Conservation (phyloP, 1,140 invertebrate species). For the Drosophila albomicans region DNA sequence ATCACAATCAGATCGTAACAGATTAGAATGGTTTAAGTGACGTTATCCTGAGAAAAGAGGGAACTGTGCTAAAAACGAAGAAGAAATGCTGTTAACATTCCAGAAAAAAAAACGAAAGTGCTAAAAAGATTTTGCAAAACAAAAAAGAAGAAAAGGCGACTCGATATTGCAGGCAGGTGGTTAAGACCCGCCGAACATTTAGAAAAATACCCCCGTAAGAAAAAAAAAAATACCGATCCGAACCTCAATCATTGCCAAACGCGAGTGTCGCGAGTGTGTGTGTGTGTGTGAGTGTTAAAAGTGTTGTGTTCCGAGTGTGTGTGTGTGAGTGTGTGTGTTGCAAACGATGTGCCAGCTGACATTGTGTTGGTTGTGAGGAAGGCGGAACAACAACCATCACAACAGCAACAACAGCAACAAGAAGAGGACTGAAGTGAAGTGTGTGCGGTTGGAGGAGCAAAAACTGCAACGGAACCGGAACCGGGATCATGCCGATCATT, state of each 20-base stretch:
- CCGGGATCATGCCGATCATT: conserved; percentile 84
- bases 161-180: conserved; percentile 40
- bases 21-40: not conserved
- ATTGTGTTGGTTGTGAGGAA: conserved; percentile 35
- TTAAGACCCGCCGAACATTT: conserved; percentile 6
- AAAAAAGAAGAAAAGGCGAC: not conserved
- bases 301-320: conserved; percentile 4
- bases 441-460: not conserved
- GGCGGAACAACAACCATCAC: not conserved
- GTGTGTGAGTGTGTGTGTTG: not conserved
- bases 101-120: conserved; percentile 50
- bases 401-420: not conserved
- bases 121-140: conserved; percentile 32
- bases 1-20: conserved; percentile 19
- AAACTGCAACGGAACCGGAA: conserved; percentile 17
- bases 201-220: not conserved
- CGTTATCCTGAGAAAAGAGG: not conserved
- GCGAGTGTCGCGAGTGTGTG: not conserved
- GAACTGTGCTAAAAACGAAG: conserved; percentile 26
- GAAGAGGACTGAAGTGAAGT: conserved; percentile 12
- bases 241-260: conserved; percentile 1
- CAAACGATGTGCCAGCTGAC: conserved; percentile 43
- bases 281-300: not conserved
- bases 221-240: too few species aligned
- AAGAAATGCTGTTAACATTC: conserved; percentile 52